Conservation (phyloP, 2,113 vertebrate species). For the Tupaia chinensis region DNA sequence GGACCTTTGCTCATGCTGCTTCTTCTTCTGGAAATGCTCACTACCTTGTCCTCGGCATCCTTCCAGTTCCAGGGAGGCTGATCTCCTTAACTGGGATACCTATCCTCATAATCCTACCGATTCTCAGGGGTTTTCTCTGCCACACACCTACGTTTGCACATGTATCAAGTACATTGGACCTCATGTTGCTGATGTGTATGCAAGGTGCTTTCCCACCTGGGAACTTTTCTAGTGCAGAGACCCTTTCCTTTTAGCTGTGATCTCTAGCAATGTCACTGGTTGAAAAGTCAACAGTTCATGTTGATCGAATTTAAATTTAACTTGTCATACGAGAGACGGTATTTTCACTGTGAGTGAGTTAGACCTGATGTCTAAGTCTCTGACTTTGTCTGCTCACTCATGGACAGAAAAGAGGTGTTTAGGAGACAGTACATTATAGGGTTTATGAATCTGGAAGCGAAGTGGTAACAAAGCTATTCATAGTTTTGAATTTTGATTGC, state of each 20-base stretch:
- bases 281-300: background rate
- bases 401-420: background rate
- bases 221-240: background rate
- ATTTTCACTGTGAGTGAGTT: constrained; percentile 34
- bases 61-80: background rate
- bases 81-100: background rate
- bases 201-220: background rate
- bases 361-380: constrained; percentile 16
- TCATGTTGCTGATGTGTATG: background rate
- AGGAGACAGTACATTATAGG: background rate
- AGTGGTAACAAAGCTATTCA: background rate
- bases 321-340: background rate
- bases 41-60: background rate
- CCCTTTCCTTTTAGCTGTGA: background rate
- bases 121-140: background rate
- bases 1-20: background rate
- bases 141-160: accelerated
- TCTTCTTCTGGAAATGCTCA: background rate
- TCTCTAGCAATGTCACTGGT: background rate
- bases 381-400: background rate
- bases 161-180: background rate
- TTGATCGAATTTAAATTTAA: background rate
- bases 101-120: background rate
- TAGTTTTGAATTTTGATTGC: constrained; percentile 6
- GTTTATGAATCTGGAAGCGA: constrained; percentile 42